Base-by-base conservation (phyloP, 2,797 vertebrate genomes). In the Alca torda region DNA sequence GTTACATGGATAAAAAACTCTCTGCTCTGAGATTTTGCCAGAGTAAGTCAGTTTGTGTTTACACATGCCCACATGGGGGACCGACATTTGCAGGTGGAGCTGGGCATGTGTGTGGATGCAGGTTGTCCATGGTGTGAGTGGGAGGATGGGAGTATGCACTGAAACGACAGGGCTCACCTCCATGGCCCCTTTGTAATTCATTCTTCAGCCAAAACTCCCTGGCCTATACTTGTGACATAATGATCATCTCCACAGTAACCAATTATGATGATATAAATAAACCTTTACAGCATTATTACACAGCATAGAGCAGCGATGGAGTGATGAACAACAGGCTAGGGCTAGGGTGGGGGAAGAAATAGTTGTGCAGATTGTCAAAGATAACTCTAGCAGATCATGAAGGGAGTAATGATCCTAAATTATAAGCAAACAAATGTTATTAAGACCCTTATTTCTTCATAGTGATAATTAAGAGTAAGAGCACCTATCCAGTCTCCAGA, bases 161-260 rank as follows among this genome's bases (percentile, higher is more conserved):
- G 30, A 69, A 94, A 43, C 59, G 85, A 18, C 48, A 79, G 74
- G 59, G 25, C 30, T 94, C 60, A 83, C 84, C 60, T 84, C 56
- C 63, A 35, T 3, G 50, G 61, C 30, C 74, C 33, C 63, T 87
- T 35, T 54, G 41, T 43, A 82, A 68, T 33, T 57, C 17, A 14
- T 59, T 89, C 90, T 83, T 60, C 67, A 92, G 77, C 56, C 83
- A 84, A 73, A 92, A 60, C 26, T 95, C 87, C 53, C 73, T 33
- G 80, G 67, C n/a, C 90, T 75, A 19, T 31, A 37, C 77, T 89
- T 85, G 79, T 96, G 83, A 87, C 84, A 86, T 87, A 96, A 86
- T 76, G 76, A 57, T 89, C n/a, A 56, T 96, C 91, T 96, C 95
- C 85, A 95, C 79, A 95, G 81, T 85, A 96, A 94, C 84, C 84